Evolutionary conservation across 1,140 invertebrate genomes (phyloP).

Genomic region (Drosophila serrata): DNA sequence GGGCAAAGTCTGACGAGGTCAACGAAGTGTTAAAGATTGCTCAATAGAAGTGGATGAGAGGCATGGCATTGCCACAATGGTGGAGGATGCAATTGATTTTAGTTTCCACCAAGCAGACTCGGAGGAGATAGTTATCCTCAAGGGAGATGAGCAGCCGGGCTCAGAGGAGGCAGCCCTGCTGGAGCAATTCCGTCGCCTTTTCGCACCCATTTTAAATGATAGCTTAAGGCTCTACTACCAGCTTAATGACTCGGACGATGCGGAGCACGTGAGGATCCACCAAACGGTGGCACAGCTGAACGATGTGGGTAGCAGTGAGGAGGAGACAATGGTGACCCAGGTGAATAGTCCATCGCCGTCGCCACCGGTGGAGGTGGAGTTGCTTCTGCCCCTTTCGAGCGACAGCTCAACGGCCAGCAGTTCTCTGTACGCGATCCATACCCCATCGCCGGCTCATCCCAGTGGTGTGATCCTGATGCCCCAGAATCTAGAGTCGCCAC

Average conservation of each 20-base stretch:
- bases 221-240: slow-evolving; percentile 67
- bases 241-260: slow-evolving; percentile 58
- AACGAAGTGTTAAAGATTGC: slow-evolving; percentile 85
- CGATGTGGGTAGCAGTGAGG: slow-evolving; percentile 68
- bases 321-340: slow-evolving; percentile 63
- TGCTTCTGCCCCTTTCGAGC: slow-evolving; percentile 19
- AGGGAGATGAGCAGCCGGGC: slow-evolving; percentile 18
- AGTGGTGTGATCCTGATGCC: slow-evolving; percentile 31
- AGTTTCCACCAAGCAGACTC: slow-evolving; percentile 61
- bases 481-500: slow-evolving; percentile 44
- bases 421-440: slow-evolving; percentile 75
- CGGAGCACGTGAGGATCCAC: slow-evolving; percentile 71
- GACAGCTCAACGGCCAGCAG: slow-evolving; percentile 65
- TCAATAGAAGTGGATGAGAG: slow-evolving; percentile 76
- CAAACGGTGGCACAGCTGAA: slow-evolving; percentile 72
- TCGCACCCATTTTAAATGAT: slow-evolving; percentile 69
- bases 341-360: slow-evolving; percentile 39
- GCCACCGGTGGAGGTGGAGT: slow-evolving; percentile 13
- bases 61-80: slow-evolving; percentile 25
- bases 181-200: slow-evolving; percentile 69
- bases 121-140: slow-evolving; percentile 20
- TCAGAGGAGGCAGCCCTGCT: slow-evolving; percentile 55
- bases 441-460: slow-evolving; percentile 61
- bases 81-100: slow-evolving; percentile 71
- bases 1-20: slow-evolving; percentile 85